Conservation (phyloP, 2,888 invertebrate species). For the Dorcus parallelipipedus region DNA sequence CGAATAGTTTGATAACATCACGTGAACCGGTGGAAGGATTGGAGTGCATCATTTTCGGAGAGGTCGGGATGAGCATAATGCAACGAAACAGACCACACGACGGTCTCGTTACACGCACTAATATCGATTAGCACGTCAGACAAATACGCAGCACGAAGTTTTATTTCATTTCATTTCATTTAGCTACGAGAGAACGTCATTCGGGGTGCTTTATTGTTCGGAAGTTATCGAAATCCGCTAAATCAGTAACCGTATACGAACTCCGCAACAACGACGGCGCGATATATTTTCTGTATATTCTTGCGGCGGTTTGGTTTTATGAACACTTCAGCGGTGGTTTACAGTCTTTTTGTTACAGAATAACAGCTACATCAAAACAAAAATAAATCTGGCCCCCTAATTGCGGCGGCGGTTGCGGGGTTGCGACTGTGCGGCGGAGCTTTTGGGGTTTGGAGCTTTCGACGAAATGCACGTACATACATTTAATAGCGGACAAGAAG, state of each 20-base stretch:
- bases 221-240: slow-evolving; percentile 22
- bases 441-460: neutral
- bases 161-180: slow-evolving; percentile 29
- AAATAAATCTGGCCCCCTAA: too few species aligned
- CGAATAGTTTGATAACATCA: slow-evolving; percentile 78
- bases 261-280: slow-evolving; percentile 9
- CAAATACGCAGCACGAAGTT: slow-evolving; percentile 27
- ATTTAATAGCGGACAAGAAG: neutral
- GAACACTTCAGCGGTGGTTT: slow-evolving; percentile 24
- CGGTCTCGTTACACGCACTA: slow-evolving; percentile 19
- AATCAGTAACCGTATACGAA: slow-evolving; percentile 18
- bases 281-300: slow-evolving; percentile 8
- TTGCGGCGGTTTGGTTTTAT: slow-evolving; percentile 10
- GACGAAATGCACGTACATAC: neutral
- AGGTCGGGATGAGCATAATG: slow-evolving; percentile 48
- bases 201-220: slow-evolving; percentile 22
- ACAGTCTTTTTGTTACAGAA: slow-evolving; percentile 21
- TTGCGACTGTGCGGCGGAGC: too few species aligned
- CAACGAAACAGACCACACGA: slow-evolving; percentile 15
- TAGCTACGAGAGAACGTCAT: slow-evolving; percentile 19
- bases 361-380: neutral
- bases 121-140: slow-evolving; percentile 24
- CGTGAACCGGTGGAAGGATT: slow-evolving; percentile 32
- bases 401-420: neutral
- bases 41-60: slow-evolving; percentile 33